These are phyloP conservation scores for Tupaia tana DNA, from an alignment of 2,113 vertebrate species.

Conservation along the genomic window DNA sequence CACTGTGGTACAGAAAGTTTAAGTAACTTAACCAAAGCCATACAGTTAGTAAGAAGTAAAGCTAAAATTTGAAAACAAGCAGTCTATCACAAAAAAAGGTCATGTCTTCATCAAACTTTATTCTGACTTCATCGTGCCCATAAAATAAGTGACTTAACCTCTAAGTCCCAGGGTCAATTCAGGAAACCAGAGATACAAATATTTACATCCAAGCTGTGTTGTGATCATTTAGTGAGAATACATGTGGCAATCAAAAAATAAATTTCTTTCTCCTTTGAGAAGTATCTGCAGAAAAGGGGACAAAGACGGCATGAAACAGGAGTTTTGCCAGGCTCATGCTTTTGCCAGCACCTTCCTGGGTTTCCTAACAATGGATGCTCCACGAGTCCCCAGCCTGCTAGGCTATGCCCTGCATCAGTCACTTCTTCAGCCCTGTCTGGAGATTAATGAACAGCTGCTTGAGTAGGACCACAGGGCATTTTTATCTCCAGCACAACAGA, in stretches of 20 bases:
- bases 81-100: constrained; percentile 25
- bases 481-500: constrained; percentile 64
- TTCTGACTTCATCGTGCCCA: background rate
- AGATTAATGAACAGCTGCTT: constrained; percentile 51
- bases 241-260: background rate
- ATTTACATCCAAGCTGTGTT: background rate
- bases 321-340: background rate
- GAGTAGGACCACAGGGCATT: constrained; percentile 47
- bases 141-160: background rate
- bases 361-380: background rate
- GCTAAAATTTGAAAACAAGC: background rate
- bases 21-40: background rate
- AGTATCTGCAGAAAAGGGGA: background rate
- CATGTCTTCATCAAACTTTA: background rate
- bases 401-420: background rate
- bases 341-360: background rate
- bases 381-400: background rate
- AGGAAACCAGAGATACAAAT: constrained; percentile 23
- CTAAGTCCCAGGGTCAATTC: background rate
- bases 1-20: background rate
- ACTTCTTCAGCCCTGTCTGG: background rate
- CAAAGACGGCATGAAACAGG: background rate
- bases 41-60: background rate
- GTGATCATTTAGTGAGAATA: constrained; percentile 36
- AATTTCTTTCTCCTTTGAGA: background rate